phyloP scores from a whole-genome alignment of 2,888 invertebrate species.

The Caenorhabditis sp. region DNA sequence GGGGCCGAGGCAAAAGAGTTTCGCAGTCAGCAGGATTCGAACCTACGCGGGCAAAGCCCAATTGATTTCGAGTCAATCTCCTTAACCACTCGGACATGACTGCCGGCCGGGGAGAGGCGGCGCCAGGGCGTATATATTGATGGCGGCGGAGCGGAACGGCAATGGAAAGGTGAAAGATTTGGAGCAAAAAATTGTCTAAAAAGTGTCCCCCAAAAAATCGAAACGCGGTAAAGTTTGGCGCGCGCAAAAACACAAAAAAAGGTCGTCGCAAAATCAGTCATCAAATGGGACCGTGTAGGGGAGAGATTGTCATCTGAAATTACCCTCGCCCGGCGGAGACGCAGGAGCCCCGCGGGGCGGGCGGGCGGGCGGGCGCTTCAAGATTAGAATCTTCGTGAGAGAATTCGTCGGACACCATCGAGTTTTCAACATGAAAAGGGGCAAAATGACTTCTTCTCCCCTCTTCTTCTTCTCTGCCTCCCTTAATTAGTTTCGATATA shows the following conservation, averaged over 20 bases:
- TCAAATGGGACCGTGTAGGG: neutral
- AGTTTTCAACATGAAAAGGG: constrained; percentile 36
- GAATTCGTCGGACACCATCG: neutral
- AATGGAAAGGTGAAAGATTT: neutral
- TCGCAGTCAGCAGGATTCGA: constrained; percentile 70
- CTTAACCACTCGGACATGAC: constrained; percentile 72
- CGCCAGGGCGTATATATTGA: neutral
- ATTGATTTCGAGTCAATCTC: constrained; percentile 72
- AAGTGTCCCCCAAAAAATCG: neutral
- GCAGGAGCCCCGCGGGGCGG: constrained; percentile 9
- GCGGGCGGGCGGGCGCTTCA: constrained; percentile 13
- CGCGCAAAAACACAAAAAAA: neutral
- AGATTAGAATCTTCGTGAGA: constrained; percentile 13
- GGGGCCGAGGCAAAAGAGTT: constrained; percentile 1
- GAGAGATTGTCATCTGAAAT: constrained; percentile 53
- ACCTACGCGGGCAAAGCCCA: constrained; percentile 72
- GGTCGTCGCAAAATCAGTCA: neutral
- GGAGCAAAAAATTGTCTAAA: neutral
- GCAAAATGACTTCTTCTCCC: constrained; percentile 15
- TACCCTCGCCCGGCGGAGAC: constrained; percentile 11
- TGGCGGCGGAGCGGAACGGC: neutral
- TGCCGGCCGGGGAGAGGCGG: constrained; percentile 23
- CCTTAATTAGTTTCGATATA: constrained; percentile 52
- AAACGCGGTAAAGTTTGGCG: constrained; percentile 47
- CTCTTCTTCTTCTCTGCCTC: neutral